Percentiles rank a stretch among this genome's conserved stretches.
Evolutionary conservation across 2,888 invertebrate genomes (phyloP).

Genomic region (Alcis repandata): DNA sequence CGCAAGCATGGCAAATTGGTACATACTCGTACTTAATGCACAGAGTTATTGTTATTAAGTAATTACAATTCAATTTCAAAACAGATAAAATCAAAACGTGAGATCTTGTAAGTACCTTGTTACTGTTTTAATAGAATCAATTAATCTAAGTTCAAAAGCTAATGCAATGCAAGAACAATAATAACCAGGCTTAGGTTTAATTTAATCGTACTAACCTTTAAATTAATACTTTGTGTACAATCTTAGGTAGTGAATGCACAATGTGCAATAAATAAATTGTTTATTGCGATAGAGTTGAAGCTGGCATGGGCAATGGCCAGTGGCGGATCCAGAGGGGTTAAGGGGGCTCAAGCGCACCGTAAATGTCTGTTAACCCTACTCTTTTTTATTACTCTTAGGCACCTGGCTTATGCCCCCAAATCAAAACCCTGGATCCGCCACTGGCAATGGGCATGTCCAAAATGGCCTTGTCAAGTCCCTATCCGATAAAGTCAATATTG

Average conservation of each 20-base stretch:
- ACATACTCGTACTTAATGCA: neutral
- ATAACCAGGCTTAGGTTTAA: slow-evolving; percentile 27
- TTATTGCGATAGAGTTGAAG: slow-evolving; percentile 42
- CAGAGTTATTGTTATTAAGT: neutral
- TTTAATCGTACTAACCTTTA: slow-evolving; percentile 41
- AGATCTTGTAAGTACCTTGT: slow-evolving; percentile 10
- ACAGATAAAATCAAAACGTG: slow-evolving; percentile 26
- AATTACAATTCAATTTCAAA: slow-evolving; percentile 11
- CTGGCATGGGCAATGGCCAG: too few species aligned
- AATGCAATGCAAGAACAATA: slow-evolving; percentile 14
- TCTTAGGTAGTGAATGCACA: slow-evolving; percentile 40
- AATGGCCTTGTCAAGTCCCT: slow-evolving; percentile 40
- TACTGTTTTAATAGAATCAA: slow-evolving; percentile 20
- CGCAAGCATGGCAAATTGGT: neutral
- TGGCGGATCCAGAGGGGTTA: too few species aligned
- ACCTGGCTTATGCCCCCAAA: too few species aligned
- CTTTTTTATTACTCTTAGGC: too few species aligned
- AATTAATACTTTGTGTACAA: slow-evolving; percentile 36
- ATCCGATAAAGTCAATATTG: slow-evolving; percentile 38
- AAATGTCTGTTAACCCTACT: too few species aligned
- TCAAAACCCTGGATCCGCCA: too few species aligned
- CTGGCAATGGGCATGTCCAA: slow-evolving; percentile 37
- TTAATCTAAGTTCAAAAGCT: slow-evolving; percentile 12
- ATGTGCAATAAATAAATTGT: slow-evolving; percentile 44
- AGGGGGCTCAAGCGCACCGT: too few species aligned